Evolutionary conservation across 30 jellyfish, hydroid and myxozoan genomes (phyloP).

Genomic region (Hydra vulgaris): DNA sequence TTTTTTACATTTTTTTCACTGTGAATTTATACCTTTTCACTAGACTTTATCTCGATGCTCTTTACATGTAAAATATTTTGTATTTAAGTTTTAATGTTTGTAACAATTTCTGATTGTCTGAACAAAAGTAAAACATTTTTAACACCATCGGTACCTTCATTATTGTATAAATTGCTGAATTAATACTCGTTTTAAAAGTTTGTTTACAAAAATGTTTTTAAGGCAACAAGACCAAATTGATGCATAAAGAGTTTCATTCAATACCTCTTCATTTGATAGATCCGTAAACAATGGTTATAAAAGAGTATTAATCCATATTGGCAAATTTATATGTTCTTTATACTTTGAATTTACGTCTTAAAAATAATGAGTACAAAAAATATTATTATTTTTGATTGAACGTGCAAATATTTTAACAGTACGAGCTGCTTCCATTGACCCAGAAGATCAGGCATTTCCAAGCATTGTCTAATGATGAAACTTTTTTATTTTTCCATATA

Average conservation of each 20-base stretch:
- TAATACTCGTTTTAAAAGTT: neutral
- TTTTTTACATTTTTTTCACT: no score
- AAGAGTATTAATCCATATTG: slow-evolving; percentile 1
- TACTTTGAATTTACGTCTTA: neutral
- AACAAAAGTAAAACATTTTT: neutral
- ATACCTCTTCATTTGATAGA: neutral
- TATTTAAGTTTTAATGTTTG: neutral
- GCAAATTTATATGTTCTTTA: neutral
- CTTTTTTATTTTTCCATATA: neutral
- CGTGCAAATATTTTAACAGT: neutral
- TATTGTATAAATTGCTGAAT: neutral
- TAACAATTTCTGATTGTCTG: neutral
- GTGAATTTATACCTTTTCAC: neutral
- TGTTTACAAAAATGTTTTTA: neutral
- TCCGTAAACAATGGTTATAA: neutral
- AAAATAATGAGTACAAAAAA: neutral
- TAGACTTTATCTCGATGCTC: neutral
- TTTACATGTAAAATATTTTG: neutral
- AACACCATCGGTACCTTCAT: neutral
- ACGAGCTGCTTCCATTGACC: neutral
- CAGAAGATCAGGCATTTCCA: neutral
- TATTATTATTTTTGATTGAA: neutral
- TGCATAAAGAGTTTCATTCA: neutral
- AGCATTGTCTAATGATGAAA: neutral
- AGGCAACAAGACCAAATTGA: neutral